Percentiles rank a stretch among this genome's conserved stretches.
Evolutionary conservation across 1,140 invertebrate genomes (phyloP).

Genomic region (Lepidostoma basale): DNA sequence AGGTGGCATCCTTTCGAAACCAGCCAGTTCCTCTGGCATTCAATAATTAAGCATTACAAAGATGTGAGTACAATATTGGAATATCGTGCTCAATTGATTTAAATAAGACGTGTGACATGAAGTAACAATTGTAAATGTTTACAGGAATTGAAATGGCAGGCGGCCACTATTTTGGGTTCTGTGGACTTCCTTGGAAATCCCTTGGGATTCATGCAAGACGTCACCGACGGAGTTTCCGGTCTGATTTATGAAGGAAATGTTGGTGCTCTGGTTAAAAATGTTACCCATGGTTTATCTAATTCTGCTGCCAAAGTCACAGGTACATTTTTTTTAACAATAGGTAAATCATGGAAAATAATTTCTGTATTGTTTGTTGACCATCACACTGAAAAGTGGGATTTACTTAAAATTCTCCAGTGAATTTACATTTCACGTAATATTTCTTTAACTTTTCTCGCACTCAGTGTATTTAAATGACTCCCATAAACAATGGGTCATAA

Average conservation of each 20-base stretch:
- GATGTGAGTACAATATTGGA: slow-evolving; percentile 62
- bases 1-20: slow-evolving; percentile 90
- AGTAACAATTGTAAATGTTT: slow-evolving; percentile 36
- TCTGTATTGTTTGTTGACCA: too few relatives aligned
- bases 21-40: slow-evolving; percentile 75
- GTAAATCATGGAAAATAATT: too few relatives aligned
- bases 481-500: too few relatives aligned
- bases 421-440: too few relatives aligned
- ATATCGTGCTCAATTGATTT: background rate
- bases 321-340: too few relatives aligned
- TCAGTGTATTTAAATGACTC: too few relatives aligned
- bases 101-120: background rate
- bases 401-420: too few relatives aligned
- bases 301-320: slow-evolving; percentile 91
- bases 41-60: slow-evolving; percentile 81
- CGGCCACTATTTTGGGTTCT: slow-evolving; percentile 91
- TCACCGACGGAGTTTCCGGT: slow-evolving; percentile 92
- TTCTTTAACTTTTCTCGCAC: too few relatives aligned
- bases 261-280: slow-evolving; percentile 89
- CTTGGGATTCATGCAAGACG: slow-evolving; percentile 92
- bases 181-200: slow-evolving; percentile 98
- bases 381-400: too few relatives aligned
- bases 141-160: slow-evolving; percentile 93
- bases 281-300: slow-evolving; percentile 96
- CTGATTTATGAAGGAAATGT: slow-evolving; percentile 91